Evolutionary conservation across 2,888 invertebrate genomes (phyloP), one percentile per base, ranked within the genome.

Genomic region (Papilio demoleus): DNA sequence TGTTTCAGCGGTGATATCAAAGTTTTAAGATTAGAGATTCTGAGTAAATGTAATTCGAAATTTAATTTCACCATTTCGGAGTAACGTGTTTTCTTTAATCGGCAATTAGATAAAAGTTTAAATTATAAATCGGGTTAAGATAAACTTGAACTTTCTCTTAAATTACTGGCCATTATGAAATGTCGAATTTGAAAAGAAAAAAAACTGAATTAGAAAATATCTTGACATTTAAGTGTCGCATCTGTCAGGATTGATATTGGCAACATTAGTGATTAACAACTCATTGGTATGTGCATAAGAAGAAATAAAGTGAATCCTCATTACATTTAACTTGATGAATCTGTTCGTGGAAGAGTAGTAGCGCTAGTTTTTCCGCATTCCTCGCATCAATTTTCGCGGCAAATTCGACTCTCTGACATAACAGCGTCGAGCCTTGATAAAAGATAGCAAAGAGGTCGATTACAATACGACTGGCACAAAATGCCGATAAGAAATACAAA

Each of bases 311-410:
- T 19, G 11, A 64, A 63, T 56, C 42, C 19, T 14, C 22, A 59
- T 68, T 38, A 38, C 47, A 63, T 64, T 68, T 64, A 63, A 68
- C 58, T 63, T 68, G 63, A 63, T 68, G 59, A 11, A 68, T 63
- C 63, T 45, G 58, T 68, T 68, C 68, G 36, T 24, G 24, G 68
- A 68, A 67, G 40, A 40, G 24, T n/a, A 22, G n/a, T 45, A 34
- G 27, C 36, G 9, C 19, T 63, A 12, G 19, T 68, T 63, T 58
- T 63, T 68, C 68, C 68, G 63, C 68, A 47, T 68, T 58, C 62
- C 24, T n/a, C 1, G 14, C 19, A 11, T 34, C 31, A 19, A 53
- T 53, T 62, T 67, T 62, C 19, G 56, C 40, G 58, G 58, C 45
- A 68, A 47, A 56, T 63, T 68, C 68, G 58, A 63, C 63, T 63